These are phyloP conservation scores for Ceuthmochares aereus DNA, from an alignment of 2,113 vertebrate species.

Conservation along the genomic window DNA sequence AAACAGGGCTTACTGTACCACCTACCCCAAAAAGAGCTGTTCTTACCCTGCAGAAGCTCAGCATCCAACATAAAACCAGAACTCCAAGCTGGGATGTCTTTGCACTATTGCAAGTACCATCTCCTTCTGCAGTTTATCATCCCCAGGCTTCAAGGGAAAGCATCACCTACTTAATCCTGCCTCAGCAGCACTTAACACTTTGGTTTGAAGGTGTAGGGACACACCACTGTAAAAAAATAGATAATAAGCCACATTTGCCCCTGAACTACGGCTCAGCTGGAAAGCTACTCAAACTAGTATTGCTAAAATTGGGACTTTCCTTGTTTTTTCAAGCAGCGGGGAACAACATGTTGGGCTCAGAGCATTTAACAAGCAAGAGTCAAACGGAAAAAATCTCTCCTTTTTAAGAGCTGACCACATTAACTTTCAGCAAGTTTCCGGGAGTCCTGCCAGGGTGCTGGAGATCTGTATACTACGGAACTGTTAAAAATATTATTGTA, in stretches of 20 bases:
- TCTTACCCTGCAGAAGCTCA: neutral
- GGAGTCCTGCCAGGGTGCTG: slow-evolving; percentile 64
- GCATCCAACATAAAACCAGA: neutral
- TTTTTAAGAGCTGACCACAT: slow-evolving; percentile 69
- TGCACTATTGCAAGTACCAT: neutral
- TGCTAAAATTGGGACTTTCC: slow-evolving; percentile 69
- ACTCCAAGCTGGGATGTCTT: neutral
- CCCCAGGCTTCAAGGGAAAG: neutral
- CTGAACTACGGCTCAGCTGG: slow-evolving; percentile 23
- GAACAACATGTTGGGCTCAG: slow-evolving; percentile 61
- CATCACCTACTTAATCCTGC: neutral
- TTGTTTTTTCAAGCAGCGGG: slow-evolving; percentile 65
- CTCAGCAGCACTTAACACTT: neutral
- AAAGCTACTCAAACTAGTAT: slow-evolving; percentile 37
- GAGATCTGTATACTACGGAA: slow-evolving; percentile 68
- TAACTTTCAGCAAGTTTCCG: slow-evolving; percentile 73
- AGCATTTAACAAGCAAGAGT: slow-evolving; percentile 68
- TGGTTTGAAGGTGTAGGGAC: neutral
- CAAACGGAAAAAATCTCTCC: slow-evolving; percentile 70
- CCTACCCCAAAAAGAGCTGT: neutral
- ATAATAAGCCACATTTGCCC: neutral
- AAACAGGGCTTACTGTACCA: neutral
- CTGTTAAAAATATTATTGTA: slow-evolving; percentile 74
- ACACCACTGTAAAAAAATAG: neutral
- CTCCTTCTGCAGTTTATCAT: neutral